These are phyloP conservation scores for Brevipalpus yothersi DNA, from an alignment of 1,140 invertebrate species.

Conservation along the genomic window DNA sequence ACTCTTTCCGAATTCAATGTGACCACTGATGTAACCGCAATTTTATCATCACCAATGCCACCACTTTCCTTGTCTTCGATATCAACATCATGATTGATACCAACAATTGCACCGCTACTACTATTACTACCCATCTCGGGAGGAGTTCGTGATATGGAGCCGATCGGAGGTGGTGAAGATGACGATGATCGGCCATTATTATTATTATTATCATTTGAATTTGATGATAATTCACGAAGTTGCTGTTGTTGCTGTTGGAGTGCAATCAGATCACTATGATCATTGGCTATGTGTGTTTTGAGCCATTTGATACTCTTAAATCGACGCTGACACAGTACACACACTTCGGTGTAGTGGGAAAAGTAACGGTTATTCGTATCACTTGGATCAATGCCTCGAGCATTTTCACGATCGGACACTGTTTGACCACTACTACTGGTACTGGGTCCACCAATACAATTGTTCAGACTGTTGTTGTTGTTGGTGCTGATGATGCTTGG, in stretches of 20 bases:
- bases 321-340: slow-evolving; percentile 56
- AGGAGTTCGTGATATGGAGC: background rate
- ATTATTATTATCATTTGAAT: background rate
- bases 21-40: too few relatives aligned
- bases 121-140: too few relatives aligned
- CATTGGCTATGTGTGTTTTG: slow-evolving; percentile 58
- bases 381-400: slow-evolving; percentile 2
- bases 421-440: background rate
- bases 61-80: too few relatives aligned
- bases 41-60: too few relatives aligned
- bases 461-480: background rate
- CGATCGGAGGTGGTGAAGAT: background rate
- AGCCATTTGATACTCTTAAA: slow-evolving; percentile 74
- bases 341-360: slow-evolving; percentile 46
- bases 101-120: too few relatives aligned
- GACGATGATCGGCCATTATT: background rate
- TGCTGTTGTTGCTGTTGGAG: background rate
- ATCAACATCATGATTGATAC: too few relatives aligned
- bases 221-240: background rate
- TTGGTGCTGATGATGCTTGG: background rate
- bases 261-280: slow-evolving; percentile 38
- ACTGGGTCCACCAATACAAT: background rate
- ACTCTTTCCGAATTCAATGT: too few relatives aligned
- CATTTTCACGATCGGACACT: background rate
- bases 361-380: slow-evolving; percentile 32